Percentiles rank a stretch among this genome's conserved stretches.
Conservation (phyloP, 1,140 invertebrate species). For the Centruroides vittatus region DNA sequence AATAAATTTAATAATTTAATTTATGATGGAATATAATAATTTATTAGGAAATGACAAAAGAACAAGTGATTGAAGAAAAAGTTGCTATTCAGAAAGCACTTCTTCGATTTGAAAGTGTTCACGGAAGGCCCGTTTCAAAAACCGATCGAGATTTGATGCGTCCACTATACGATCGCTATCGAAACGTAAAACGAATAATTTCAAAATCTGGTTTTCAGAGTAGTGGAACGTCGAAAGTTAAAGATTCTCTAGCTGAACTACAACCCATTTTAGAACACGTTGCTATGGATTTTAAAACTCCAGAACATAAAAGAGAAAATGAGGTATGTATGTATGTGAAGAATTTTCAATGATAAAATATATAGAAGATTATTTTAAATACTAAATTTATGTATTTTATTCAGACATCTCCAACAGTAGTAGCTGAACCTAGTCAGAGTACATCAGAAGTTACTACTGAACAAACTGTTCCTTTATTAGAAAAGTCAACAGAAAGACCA, state of each 20-base stretch:
- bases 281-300: conserved; percentile 64
- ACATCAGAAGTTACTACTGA: conserved; percentile 7
- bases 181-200: conserved; percentile 64
- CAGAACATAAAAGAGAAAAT: conserved; percentile 25
- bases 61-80: conserved; percentile 81
- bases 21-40: neutral
- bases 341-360: neutral
- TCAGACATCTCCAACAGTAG: neutral
- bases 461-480: neutral
- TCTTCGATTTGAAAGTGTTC: conserved; percentile 69
- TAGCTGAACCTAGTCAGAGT: neutral
- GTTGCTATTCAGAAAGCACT: conserved; percentile 77
- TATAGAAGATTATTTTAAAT: neutral
- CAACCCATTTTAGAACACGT: conserved; percentile 88
- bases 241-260: conserved; percentile 51
- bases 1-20: too few species aligned
- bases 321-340: conserved; percentile 5
- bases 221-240: conserved; percentile 38
- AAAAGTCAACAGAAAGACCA: too few species aligned
- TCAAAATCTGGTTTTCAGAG: conserved; percentile 31
- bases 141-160: conserved; percentile 72
- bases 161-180: conserved; percentile 76
- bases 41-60: conserved; percentile 40
- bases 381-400: neutral
- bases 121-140: conserved; percentile 65